Percentiles rank a stretch among this genome's conserved stretches.
Conservation (phyloP, 2,797 vertebrate genomes). For the Odontamblyopus rebecca region DNA sequence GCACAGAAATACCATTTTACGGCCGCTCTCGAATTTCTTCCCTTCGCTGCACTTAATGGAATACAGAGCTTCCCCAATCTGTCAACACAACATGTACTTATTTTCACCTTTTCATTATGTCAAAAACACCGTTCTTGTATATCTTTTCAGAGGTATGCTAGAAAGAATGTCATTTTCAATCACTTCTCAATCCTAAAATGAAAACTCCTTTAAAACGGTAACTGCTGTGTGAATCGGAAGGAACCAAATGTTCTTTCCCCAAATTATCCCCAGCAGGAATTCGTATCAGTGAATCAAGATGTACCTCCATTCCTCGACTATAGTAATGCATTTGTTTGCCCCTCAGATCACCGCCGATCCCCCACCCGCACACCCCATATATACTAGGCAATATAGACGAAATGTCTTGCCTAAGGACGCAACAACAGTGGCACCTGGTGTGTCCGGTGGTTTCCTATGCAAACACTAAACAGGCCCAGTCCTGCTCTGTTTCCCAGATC, state of each 20-base stretch:
- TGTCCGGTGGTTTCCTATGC: too few relatives aligned
- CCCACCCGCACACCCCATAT: too few relatives aligned
- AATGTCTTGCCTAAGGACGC: too few relatives aligned
- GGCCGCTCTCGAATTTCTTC: slow-evolving; percentile 17
- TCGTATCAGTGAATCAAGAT: slow-evolving; percentile 58
- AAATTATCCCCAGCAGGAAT: slow-evolving; percentile 62
- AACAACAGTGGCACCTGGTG: too few relatives aligned
- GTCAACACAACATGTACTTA: slow-evolving; percentile 8
- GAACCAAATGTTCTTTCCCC: slow-evolving; percentile 49
- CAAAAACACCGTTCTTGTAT: not conserved
- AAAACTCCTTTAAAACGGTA: slow-evolving; percentile 39
- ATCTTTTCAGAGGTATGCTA: slow-evolving; percentile 33
- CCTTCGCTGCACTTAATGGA: slow-evolving; percentile 16
- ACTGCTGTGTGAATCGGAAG: slow-evolving; percentile 51
- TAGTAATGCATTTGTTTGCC: too few relatives aligned
- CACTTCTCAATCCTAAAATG: slow-evolving; percentile 39
- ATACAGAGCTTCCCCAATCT: slow-evolving; percentile 25
- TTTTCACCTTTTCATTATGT: not conserved
- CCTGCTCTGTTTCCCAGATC: too few relatives aligned
- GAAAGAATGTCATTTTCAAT: slow-evolving; percentile 52
- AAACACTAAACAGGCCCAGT: too few relatives aligned
- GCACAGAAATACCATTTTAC: slow-evolving; percentile 16
- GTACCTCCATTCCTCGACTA: slow-evolving; percentile 2
- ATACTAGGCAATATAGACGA: too few relatives aligned
- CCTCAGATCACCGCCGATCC: too few relatives aligned